Evolutionary conservation across 2,797 vertebrate species (phyloP).

Genomic region (Hephaestus fuliginosus): DNA sequence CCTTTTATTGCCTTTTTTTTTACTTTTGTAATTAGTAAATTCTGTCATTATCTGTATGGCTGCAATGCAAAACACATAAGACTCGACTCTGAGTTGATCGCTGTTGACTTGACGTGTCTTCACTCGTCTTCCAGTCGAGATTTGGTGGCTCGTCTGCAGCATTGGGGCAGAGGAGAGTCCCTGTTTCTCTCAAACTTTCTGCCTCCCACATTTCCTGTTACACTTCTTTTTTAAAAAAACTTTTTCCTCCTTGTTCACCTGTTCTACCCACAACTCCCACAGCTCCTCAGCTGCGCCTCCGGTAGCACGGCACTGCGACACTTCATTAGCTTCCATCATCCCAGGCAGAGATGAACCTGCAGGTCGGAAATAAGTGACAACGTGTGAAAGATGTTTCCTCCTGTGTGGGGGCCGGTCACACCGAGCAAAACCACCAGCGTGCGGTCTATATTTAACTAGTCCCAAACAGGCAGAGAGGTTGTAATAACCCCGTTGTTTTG

Average conservation of each 20-base stretch:
- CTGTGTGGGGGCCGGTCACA: constrained; percentile 7
- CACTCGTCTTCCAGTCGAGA: background rate
- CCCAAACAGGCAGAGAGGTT: constrained; percentile 37
- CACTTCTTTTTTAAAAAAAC: background rate
- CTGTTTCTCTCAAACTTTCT: constrained; percentile 54
- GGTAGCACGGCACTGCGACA: constrained; percentile 34
- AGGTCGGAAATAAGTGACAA: constrained; percentile 44
- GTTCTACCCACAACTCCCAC: constrained; percentile 38
- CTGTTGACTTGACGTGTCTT: background rate
- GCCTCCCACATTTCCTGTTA: constrained; percentile 44
- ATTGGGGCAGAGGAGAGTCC: background rate
- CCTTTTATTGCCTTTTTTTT: background rate
- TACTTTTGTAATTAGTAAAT: background rate
- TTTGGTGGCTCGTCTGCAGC: constrained; percentile 19
- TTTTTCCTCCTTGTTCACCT: constrained; percentile 24
- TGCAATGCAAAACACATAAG: background rate
- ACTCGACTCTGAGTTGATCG: background rate
- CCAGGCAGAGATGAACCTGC: constrained; percentile 30
- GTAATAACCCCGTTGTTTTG: constrained; percentile 35
- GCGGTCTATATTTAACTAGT: constrained; percentile 35
- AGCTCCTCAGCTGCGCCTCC: constrained; percentile 28
- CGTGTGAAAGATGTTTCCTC: constrained; percentile 44
- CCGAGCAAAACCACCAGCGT: constrained; percentile 7
- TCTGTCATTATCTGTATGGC: background rate
- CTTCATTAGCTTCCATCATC: constrained; percentile 76